Base-by-base conservation (phyloP, 2,113 vertebrate genomes). In the Tragelaphus imberbis region DNA sequence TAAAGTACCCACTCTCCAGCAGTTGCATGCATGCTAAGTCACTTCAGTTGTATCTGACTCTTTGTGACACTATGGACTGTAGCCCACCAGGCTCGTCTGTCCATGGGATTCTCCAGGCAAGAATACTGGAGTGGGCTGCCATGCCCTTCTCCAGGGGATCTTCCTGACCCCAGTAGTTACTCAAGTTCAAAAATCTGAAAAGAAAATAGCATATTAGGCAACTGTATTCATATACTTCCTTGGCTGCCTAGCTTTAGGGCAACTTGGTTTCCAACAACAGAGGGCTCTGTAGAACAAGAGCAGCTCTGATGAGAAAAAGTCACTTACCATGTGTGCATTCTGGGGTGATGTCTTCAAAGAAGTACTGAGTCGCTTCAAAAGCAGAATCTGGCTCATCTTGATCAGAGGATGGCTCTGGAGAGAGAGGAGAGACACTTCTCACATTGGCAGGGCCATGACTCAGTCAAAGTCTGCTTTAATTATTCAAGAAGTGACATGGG, bases 311-410 rank as follows among this genome's bases (percentile, higher is more conserved):
- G 88, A 75, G 16, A 33, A 88, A 56, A 13, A 55, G 63, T 33
- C 93, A 71, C 99, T 84, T 99, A 99, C 99, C 99, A 0, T 99
- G 98, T 4, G 99, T 99, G 28, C 99, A 99, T 84, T 99, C 99
- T 12, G 99, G 99, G 36, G 99, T 99, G 97, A 99, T 99, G 97
- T 99, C 99, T 98, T 99, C 99, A 98, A 99, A 99, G 98, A 99
- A 99, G 98, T 99, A 99, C 97, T 99, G 99, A 33, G 99, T 99
- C 25, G 99, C 99, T 98, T 99, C 99, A 91, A 99, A 99, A 56
- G 99, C 99, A 21, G 99, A 99, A 98, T 99, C 99, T 0, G 99
- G 99, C 79, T 99, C 99, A 21, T 99, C 99, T 79, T 99, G 99
- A 84, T 99, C 99, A 68, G 98, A 99, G 82, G 98, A 98, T 1